Evolutionary conservation across 1,140 invertebrate genomes (phyloP).

Genomic region (Procambarus clarkii): DNA sequence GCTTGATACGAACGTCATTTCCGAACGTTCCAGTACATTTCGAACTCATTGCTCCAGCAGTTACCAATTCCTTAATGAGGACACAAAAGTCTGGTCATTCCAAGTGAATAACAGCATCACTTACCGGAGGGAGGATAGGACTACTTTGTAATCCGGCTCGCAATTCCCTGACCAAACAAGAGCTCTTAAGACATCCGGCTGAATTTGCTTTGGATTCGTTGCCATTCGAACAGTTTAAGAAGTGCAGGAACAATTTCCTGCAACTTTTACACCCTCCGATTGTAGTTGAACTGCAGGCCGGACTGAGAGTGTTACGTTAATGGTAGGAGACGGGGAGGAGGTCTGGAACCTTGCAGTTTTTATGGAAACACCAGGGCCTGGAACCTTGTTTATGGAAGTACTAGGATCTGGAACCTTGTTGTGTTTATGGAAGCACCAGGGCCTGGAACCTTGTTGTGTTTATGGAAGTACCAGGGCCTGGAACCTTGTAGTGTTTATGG

Average conservation of each 20-base stretch:
- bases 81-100: too few species aligned
- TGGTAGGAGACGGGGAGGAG: background rate
- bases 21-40: too few species aligned
- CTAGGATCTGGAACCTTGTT: too few species aligned
- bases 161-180: conserved; percentile 10
- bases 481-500: too few species aligned
- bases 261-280: background rate
- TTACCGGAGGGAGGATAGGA: background rate
- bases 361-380: too few species aligned
- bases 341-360: background rate
- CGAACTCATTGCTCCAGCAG: too few species aligned
- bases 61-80: too few species aligned
- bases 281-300: background rate
- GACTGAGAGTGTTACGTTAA: background rate
- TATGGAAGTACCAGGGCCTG: too few species aligned
- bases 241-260: background rate
- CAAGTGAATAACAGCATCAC: background rate
- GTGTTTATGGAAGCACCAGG: too few species aligned
- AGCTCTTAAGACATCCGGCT: background rate
- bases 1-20: too few species aligned
- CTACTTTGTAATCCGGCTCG: background rate
- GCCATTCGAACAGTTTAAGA: background rate
- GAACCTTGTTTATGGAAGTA: too few species aligned
- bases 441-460: too few species aligned
- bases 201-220: background rate